These are phyloP conservation scores for Glomeris maerens DNA, from an alignment of 1,140 invertebrate genomes.

Conservation along the genomic window DNA sequence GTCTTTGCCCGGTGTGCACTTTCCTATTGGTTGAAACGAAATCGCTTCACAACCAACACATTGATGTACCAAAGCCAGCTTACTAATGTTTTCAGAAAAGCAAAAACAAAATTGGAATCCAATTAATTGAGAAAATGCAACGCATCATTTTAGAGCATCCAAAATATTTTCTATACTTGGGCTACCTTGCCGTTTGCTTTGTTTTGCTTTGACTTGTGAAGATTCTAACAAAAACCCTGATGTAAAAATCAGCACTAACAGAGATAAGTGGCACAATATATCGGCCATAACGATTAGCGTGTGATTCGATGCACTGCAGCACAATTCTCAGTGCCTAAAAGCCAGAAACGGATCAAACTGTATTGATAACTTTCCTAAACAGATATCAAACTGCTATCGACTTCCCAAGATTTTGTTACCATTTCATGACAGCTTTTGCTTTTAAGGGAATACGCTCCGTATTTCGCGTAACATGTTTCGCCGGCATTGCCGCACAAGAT, in stretches of 20 bases:
- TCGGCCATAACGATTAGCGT: slow-evolving; percentile 81
- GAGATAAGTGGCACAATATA: slow-evolving; percentile 85
- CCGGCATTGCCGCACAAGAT: slow-evolving; percentile 87
- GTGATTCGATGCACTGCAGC: slow-evolving; percentile 71
- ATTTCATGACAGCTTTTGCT: slow-evolving; percentile 90
- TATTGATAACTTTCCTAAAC: background rate
- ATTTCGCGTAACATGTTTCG: slow-evolving; percentile 88
- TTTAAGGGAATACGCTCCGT: slow-evolving; percentile 76
- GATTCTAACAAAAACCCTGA: slow-evolving; percentile 82
- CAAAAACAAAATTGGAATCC: slow-evolving; percentile 1
- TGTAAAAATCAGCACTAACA: slow-evolving; percentile 92
- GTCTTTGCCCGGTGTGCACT: slow-evolving; percentile 24
- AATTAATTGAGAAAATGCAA: background rate
- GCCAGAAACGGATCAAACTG: background rate
- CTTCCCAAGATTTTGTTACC: slow-evolving; percentile 34
- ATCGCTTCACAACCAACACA: slow-evolving; percentile 74
- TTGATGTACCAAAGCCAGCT: slow-evolving; percentile 71
- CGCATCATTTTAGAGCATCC: background rate
- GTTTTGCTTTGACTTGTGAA: slow-evolving; percentile 61
- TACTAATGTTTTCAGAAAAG: slow-evolving; percentile 39
- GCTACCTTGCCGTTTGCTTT: slow-evolving; percentile 61
- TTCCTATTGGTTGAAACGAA: slow-evolving; percentile 58
- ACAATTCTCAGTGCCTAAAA: slow-evolving; percentile 73
- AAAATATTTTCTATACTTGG: slow-evolving; percentile 1
- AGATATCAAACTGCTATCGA: background rate